Evolutionary conservation across 2,113 vertebrate genomes (phyloP), one percentile per base, ranked within the genome.

Genomic region (Corvus cornix): DNA sequence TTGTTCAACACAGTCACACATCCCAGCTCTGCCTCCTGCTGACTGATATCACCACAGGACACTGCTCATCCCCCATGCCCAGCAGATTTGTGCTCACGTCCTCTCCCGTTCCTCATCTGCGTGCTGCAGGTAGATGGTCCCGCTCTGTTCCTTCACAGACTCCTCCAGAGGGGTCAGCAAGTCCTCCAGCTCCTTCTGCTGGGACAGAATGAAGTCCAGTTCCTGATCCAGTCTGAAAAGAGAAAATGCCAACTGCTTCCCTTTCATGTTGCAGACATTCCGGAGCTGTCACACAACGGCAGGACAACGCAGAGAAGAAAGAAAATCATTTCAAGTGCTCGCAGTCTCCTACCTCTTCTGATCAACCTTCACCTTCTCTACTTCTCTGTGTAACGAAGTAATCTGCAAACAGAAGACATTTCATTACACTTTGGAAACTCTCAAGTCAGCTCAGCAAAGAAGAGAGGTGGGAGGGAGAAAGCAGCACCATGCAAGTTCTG

Each of bases 361-460:
- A 95, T 99, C 99, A 92, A 99, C 97, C 96, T 99, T 99, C 91
- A 99, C 99, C 90, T 99, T 99, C 98, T 99, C 99, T 89, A 99
- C 99, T 95, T 99, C 99, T n/a, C 99, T 99, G 86, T 99, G 99
- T 55, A 99, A 97, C 1, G 98, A 92, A 6, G 99, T 99, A 91
- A 99, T 99, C 98, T 98, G 87, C 7, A 89, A 94, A 78, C 13
- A 94, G 11, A 84, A 62, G 63, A 59, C 30, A 55, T 5, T 39
- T 31, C 23, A 20, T 63, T 22, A 28, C 3, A 58, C 14, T 28
- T 30, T 0, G 0, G 4, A 67, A 53, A 41, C 3, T 20, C 35
- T n/a, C 1, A 62, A 41, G 24, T 13, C 35, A 48, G 56, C 17
- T 46, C 19, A 2, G 7, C 52, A 27, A 35, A 73, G 11, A 69